phyloP scores from a whole-genome alignment of 2,113 vertebrate species.

The Silurus glanis region DNA sequence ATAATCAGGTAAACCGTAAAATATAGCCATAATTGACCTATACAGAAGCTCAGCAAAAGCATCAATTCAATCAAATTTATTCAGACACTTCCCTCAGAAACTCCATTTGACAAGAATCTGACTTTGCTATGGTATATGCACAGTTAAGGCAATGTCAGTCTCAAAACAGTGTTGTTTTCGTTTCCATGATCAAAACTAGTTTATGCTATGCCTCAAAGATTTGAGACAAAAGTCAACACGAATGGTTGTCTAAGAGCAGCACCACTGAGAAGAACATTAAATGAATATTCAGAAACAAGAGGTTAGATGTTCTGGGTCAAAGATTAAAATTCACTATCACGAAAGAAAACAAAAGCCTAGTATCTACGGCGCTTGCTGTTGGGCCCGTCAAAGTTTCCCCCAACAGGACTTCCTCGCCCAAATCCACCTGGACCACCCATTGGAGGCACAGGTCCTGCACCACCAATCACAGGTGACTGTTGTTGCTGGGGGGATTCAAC shows the following conservation, averaged over 20 bases:
- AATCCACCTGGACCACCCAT: conserved; percentile 83
- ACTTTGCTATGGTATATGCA: neutral
- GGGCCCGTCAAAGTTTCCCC: conserved; percentile 89
- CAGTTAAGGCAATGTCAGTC: conserved; percentile 19
- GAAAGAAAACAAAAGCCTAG: conserved; percentile 63
- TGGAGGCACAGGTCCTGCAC: conserved; percentile 78
- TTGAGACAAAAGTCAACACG: neutral
- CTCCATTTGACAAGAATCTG: no score
- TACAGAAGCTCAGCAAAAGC: neutral
- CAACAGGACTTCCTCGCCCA: conserved; percentile 84
- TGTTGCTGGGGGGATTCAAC: conserved; percentile 84
- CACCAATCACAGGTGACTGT: conserved; percentile 53
- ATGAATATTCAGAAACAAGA: conserved; percentile 8
- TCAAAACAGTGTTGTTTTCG: conserved; percentile 15
- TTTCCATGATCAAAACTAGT: neutral
- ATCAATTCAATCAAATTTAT: conserved; percentile 11
- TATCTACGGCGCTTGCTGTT: conserved; percentile 96
- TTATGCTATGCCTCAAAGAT: neutral
- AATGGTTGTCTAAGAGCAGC: neutral
- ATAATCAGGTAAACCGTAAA: neutral
- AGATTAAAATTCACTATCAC: conserved; percentile 3
- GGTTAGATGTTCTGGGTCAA: conserved; percentile 52
- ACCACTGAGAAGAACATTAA: conserved; percentile 11
- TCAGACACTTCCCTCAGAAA: neutral
- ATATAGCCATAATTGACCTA: neutral